These are phyloP conservation scores for Hephaestus fuliginosus DNA, from an alignment of 2,797 vertebrate species.

Conservation along the genomic window DNA sequence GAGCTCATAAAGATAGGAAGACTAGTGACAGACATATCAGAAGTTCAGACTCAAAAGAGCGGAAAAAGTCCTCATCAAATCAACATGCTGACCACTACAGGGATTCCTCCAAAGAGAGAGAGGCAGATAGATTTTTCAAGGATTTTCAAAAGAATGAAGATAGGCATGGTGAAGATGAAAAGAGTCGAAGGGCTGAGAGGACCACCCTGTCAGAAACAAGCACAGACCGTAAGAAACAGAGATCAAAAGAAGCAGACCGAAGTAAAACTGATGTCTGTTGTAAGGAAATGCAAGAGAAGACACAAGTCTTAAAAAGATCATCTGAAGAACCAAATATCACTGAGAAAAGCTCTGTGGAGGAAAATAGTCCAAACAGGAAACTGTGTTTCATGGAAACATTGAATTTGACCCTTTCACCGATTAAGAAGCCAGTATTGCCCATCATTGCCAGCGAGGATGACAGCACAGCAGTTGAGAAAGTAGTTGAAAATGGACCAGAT, in stretches of 20 bases:
- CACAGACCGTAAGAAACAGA: slow-evolving; percentile 75
- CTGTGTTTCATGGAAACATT: slow-evolving; percentile 97
- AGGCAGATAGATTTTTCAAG: slow-evolving; percentile 69
- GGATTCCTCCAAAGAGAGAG: slow-evolving; percentile 62
- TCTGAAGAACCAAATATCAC: slow-evolving; percentile 48
- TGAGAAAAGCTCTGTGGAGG: slow-evolving; percentile 62
- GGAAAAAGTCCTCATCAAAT: slow-evolving; percentile 62
- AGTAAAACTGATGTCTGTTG: slow-evolving; percentile 62
- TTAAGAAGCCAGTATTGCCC: slow-evolving; percentile 86
- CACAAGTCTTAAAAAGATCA: slow-evolving; percentile 20
- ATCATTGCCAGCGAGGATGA: slow-evolving; percentile 9
- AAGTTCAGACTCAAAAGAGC: slow-evolving; percentile 74
- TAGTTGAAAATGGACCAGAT: neutral
- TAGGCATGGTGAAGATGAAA: slow-evolving; percentile 81
- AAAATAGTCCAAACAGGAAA: slow-evolving; percentile 90
- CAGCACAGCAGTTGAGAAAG: neutral
- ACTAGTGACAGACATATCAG: slow-evolving; percentile 35
- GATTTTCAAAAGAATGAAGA: slow-evolving; percentile 84
- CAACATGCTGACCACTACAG: slow-evolving; percentile 55
- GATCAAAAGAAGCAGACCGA: slow-evolving; percentile 75
- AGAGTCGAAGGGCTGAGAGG: slow-evolving; percentile 76
- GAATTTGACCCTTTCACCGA: slow-evolving; percentile 95
- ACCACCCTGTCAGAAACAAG: slow-evolving; percentile 53
- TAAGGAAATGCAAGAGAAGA: slow-evolving; percentile 42
- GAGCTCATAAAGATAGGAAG: slow-evolving; percentile 53